These are phyloP conservation scores for Troilus luridus DNA, from an alignment of 2,888 invertebrate genomes.

Conservation along the genomic window DNA sequence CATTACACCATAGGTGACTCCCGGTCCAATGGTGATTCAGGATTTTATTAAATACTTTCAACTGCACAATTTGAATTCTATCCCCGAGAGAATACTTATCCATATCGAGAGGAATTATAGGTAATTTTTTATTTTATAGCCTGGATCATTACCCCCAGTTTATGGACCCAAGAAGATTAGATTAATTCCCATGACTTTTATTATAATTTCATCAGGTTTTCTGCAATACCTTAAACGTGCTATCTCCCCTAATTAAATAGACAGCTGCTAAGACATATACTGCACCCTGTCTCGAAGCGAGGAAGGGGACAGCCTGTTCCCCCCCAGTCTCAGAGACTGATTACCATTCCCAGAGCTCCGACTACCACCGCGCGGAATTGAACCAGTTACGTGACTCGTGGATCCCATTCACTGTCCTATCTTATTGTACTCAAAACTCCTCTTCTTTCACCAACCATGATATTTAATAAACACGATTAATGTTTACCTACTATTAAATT, in stretches of 20 bases:
- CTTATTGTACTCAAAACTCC: not conserved
- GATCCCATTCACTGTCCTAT: not conserved
- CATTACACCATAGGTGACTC: too few species aligned
- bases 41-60: too few species aligned
- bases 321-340: not conserved
- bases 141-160: too few species aligned
- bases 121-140: too few species aligned
- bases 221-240: too few species aligned
- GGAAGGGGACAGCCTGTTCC: not conserved
- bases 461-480: not conserved
- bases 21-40: too few species aligned
- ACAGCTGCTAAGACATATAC: not conserved
- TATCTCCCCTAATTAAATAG: not conserved
- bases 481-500: not conserved
- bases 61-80: too few species aligned
- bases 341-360: not conserved
- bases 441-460: not conserved
- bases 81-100: too few species aligned
- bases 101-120: too few species aligned
- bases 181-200: too few species aligned
- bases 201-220: too few species aligned
- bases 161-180: too few species aligned
- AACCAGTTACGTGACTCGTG: slow-evolving; percentile 10
- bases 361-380: not conserved
- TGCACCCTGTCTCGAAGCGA: not conserved